Base-by-base conservation (phyloP, 2,888 invertebrate genomes). In the Agrilus biguttatus region DNA sequence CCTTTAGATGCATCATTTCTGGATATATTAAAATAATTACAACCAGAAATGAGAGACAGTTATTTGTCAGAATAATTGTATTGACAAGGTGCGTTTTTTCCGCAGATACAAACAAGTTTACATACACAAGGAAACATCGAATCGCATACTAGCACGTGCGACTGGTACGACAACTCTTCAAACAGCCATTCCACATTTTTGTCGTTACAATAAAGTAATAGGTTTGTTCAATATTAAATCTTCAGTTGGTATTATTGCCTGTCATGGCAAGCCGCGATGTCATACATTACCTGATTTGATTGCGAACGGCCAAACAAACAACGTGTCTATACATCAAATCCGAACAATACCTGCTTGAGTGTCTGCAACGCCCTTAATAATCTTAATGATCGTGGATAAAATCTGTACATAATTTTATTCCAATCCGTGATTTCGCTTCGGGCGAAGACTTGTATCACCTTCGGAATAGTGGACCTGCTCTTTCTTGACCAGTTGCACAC, bases 381-480 rank as follows among this genome's bases (percentile, higher is more conserved):
- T 65, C 65, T 63, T 65, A 64, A 65, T 65, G 63, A 65, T 64
- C 61, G 60, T 60, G 63, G 65, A 65, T 65, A 65, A 64, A 63
- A 64, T 65, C 63, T 64, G 60, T 61, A 58, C 62, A 63, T 64
- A 64, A 64, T 64, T 65, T 63, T 59, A 58, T 59, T 58, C 58
- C 59, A 61, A 62, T 63, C 59, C 61, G 57, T 62, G 62, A 63
- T 61, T 59, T 55, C 55, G 57, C 64, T 60, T 54, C 53, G 54
- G 63, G 63, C 61, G 51, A 59, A 52, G 55, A 57, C 61, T 59
- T 59, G 58, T 61, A 61, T 62, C 61, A 58, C 58, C 60, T 57
- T 50, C 43, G 48, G 49, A 51, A 47, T 53, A 56, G 50, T 47
- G 53, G 49, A 13, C 52, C 55, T 53, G 49, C 49, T 53, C 47